Percentiles rank a stretch among this genome's conserved stretches.
These are phyloP conservation scores for Ornithoptera priamus DNA, from an alignment of 2,888 invertebrate genomes.

Conservation along the genomic window DNA sequence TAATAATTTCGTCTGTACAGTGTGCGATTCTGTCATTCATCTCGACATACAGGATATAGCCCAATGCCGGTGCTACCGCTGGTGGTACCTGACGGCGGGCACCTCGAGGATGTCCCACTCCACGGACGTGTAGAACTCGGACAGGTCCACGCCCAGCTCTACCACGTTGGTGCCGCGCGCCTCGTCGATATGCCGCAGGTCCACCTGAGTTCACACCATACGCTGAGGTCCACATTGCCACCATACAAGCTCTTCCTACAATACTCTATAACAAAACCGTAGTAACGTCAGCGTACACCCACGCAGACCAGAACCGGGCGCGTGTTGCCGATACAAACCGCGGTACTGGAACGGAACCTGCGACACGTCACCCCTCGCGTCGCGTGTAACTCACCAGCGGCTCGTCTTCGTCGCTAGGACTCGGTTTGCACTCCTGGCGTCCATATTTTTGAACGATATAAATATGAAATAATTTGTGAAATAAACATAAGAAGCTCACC, in stretches of 20 bases:
- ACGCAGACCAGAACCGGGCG: too few species aligned
- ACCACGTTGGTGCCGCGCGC: slow-evolving; percentile 92
- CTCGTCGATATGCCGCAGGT: slow-evolving; percentile 94
- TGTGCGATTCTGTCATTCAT: neutral
- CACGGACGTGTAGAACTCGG: slow-evolving; percentile 98
- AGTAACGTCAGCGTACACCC: too few species aligned
- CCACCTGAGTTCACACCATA: slow-evolving; percentile 82
- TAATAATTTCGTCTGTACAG: neutral
- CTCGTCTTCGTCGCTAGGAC: too few species aligned
- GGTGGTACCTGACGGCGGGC: slow-evolving; percentile 89
- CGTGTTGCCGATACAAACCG: too few species aligned
- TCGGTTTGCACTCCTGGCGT: too few species aligned
- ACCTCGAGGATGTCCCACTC: slow-evolving; percentile 99
- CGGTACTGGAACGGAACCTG: too few species aligned
- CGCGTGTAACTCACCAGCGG: too few species aligned
- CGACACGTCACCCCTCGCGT: too few species aligned
- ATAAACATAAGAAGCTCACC: slow-evolving; percentile 69
- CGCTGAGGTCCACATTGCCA: too few species aligned
- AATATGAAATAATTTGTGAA: too few species aligned
- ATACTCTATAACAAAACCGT: neutral
- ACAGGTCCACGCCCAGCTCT: slow-evolving; percentile 96
- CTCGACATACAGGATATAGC: too few species aligned
- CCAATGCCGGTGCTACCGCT: slow-evolving; percentile 65
- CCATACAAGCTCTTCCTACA: neutral
- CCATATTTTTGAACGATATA: too few species aligned